phyloP scores from a whole-genome alignment of 2,888 invertebrate genomes.

The Drosophila picticornis region DNA sequence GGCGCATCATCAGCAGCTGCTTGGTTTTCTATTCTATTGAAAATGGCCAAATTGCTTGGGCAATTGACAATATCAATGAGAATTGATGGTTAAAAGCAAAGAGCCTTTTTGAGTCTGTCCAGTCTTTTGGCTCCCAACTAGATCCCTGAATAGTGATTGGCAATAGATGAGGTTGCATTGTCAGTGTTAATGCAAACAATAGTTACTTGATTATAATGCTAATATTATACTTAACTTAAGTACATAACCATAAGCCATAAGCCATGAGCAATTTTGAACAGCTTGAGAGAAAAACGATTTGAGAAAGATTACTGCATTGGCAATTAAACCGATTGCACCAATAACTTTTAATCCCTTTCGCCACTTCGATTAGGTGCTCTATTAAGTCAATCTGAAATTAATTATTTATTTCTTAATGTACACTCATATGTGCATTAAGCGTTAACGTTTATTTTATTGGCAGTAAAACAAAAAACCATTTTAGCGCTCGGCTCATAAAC shows the following conservation, averaged over 20 bases:
- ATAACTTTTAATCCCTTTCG: conserved; percentile 8
- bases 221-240: conserved; percentile 12
- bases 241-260: background rate
- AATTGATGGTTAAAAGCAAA: conserved; percentile 28
- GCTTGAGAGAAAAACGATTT: background rate
- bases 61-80: conserved; percentile 58
- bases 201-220: conserved; percentile 24
- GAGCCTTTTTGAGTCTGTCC: conserved; percentile 31
- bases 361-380: background rate
- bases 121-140: background rate
- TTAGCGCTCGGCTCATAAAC: background rate
- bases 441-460: conserved; percentile 5
- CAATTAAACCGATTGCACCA: conserved; percentile 2
- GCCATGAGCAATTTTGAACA: conserved; percentile 2
- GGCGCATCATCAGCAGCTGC: conserved; percentile 13
- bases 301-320: background rate
- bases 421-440: background rate
- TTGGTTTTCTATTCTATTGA: conserved; percentile 19
- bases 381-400: conserved; percentile 1
- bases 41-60: conserved; percentile 48
- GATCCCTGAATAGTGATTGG: conserved; percentile 24
- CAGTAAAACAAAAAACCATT: conserved; percentile 2
- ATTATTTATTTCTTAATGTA: background rate
- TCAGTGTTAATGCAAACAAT: conserved; percentile 9
- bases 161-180: conserved; percentile 15